Percentiles rank a stretch among this genome's conserved stretches.
phyloP scores from a whole-genome alignment of 1,140 invertebrate genomes.

The Hetaerina americana region DNA sequence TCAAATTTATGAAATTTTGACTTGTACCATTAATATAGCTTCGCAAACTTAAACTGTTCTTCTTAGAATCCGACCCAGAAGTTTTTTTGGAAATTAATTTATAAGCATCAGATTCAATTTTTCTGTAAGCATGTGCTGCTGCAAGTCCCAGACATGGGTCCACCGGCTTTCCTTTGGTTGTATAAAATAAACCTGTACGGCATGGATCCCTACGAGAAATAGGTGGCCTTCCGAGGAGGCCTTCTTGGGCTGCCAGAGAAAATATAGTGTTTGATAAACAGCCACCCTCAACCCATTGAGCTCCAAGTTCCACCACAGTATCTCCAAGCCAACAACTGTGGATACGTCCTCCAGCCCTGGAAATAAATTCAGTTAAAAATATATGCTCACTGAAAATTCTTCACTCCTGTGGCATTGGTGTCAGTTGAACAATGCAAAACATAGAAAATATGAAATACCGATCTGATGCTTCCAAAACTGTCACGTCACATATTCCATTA shows the following conservation, averaged over 20 bases:
- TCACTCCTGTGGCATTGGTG: too few relatives aligned
- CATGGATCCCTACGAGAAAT: neutral
- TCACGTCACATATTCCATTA: slow-evolving; percentile 52
- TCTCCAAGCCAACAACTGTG: slow-evolving; percentile 60
- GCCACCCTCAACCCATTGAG: slow-evolving; percentile 46
- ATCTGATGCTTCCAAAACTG: slow-evolving; percentile 57
- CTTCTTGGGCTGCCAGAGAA: slow-evolving; percentile 48
- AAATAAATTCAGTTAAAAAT: slow-evolving; percentile 10
- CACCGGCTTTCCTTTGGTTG: neutral
- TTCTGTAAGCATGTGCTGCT: neutral
- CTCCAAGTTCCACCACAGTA: slow-evolving; percentile 56
- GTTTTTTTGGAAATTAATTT: neutral
- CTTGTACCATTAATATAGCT: neutral
- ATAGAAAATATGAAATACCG: too few relatives aligned
- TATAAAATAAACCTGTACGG: neutral
- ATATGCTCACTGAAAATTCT: too few relatives aligned
- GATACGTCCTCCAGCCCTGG: slow-evolving; percentile 51
- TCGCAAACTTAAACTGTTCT: neutral
- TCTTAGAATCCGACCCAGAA: neutral
- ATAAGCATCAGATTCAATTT: neutral
- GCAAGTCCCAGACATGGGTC: neutral
- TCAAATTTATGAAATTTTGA: too few relatives aligned
- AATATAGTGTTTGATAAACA: slow-evolving; percentile 49
- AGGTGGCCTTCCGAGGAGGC: slow-evolving; percentile 27
- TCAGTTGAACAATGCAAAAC: too few relatives aligned